Evolutionary conservation across 2,797 vertebrate genomes (phyloP).

Genomic region (Coranthus polyacanthus): DNA sequence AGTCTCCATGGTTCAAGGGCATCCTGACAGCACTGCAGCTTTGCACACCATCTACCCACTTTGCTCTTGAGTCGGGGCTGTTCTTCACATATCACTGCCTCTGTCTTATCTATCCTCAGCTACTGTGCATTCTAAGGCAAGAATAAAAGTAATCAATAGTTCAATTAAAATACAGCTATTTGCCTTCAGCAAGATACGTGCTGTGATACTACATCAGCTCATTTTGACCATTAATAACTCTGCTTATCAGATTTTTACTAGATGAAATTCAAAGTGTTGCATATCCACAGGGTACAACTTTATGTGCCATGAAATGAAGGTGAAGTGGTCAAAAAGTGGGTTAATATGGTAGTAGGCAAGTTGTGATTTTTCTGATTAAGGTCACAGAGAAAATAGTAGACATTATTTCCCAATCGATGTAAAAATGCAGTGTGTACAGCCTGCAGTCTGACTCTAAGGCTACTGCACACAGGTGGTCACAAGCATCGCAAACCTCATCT

Average conservation of each 20-base stretch:
- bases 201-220: slow-evolving; percentile 29
- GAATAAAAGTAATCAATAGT: slow-evolving; percentile 50
- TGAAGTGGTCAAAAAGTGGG: slow-evolving; percentile 20
- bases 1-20: slow-evolving; percentile 30
- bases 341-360: background rate
- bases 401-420: background rate
- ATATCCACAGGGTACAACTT: slow-evolving; percentile 21
- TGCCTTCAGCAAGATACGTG: slow-evolving; percentile 43
- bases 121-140: slow-evolving; percentile 22
- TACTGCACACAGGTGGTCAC: background rate
- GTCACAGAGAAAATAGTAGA: slow-evolving; percentile 5
- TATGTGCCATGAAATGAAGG: slow-evolving; percentile 39
- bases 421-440: background rate
- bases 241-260: slow-evolving; percentile 13
- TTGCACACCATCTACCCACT: slow-evolving; percentile 1
- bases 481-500: background rate
- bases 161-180: slow-evolving; percentile 45
- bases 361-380: slow-evolving; percentile 15
- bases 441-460: background rate
- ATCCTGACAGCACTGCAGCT: slow-evolving; percentile 15
- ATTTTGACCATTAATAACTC: slow-evolving; percentile 33
- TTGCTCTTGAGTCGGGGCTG: slow-evolving; percentile 11
- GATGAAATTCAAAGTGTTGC: slow-evolving; percentile 25
- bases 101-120: slow-evolving; percentile 16
- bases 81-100: slow-evolving; percentile 24